phyloP scores from a whole-genome alignment of 2,888 invertebrate species.

The Pandemis corylana region DNA sequence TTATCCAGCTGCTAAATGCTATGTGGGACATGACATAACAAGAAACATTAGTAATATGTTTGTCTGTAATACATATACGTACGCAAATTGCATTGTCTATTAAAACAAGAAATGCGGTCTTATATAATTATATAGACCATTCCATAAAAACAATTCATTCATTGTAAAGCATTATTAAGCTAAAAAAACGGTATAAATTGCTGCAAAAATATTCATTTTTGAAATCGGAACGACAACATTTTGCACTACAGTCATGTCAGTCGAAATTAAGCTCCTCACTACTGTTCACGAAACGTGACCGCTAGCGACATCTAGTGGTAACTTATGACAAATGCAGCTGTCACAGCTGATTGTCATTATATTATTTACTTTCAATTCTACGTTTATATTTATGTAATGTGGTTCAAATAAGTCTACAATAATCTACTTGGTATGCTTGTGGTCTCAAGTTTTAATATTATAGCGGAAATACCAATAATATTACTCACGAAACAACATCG shows the following conservation, averaged over 20 bases:
- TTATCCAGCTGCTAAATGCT: no score
- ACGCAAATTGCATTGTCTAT: no score
- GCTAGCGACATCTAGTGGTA: constrained; percentile 42
- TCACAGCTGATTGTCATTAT: constrained; percentile 44
- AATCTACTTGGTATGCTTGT: neutral
- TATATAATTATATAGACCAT: no score
- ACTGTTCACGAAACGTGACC: constrained; percentile 18
- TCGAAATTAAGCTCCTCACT: constrained; percentile 31
- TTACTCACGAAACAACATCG: constrained; percentile 62
- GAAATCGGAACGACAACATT: neutral
- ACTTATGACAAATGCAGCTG: constrained; percentile 10
- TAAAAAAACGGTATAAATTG: no score
- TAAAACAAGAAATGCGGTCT: no score
- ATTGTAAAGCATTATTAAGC: no score
- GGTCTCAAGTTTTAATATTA: neutral
- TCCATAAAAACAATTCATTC: no score
- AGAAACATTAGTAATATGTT: no score
- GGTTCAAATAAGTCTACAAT: neutral
- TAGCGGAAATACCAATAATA: constrained; percentile 36
- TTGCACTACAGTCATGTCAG: neutral
- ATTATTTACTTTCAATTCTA: constrained; percentile 5
- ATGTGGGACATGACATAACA: no score
- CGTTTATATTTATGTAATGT: neutral
- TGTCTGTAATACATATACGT: no score
- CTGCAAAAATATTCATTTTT: no score